These are phyloP conservation scores for Athalia rosae DNA, from an alignment of 2,888 invertebrate genomes.

Conservation along the genomic window DNA sequence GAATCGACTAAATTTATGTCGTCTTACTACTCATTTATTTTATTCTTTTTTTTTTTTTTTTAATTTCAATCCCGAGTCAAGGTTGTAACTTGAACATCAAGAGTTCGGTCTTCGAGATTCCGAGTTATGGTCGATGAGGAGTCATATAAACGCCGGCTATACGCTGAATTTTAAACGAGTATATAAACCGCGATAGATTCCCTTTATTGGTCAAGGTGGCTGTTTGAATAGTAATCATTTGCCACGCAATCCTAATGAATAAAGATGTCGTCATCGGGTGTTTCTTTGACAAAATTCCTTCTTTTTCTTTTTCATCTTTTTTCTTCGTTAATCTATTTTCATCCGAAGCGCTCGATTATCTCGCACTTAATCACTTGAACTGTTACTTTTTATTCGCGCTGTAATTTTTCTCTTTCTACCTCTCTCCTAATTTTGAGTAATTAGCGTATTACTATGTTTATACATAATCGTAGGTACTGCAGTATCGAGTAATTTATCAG, in stretches of 20 bases:
- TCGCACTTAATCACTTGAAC: neutral
- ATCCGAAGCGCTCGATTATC: neutral
- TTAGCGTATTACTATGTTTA: neutral
- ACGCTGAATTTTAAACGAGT: slow-evolving; percentile 41
- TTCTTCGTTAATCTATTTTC: neutral
- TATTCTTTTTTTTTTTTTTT: neutral
- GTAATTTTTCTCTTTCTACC: no score
- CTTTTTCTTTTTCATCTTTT: neutral
- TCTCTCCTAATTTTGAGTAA: neutral
- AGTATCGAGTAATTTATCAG: no score
- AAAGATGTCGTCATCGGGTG: slow-evolving; percentile 53
- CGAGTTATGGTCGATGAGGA: slow-evolving; percentile 1
- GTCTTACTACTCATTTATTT: neutral
- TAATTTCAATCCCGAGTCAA: neutral
- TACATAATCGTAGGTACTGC: no score
- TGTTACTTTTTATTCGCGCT: neutral
- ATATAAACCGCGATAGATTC: slow-evolving; percentile 51
- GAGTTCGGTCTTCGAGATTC: slow-evolving; percentile 28
- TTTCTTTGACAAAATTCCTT: slow-evolving; percentile 5
- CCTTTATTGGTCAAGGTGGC: slow-evolving; percentile 64
- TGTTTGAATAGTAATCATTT: slow-evolving; percentile 51
- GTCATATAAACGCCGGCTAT: neutral
- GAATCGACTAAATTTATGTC: neutral
- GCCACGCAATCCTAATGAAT: slow-evolving; percentile 58
- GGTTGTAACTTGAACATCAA: slow-evolving; percentile 8